Base-by-base conservation (phyloP, 2,888 invertebrate genomes). In the Neria commutata region DNA sequence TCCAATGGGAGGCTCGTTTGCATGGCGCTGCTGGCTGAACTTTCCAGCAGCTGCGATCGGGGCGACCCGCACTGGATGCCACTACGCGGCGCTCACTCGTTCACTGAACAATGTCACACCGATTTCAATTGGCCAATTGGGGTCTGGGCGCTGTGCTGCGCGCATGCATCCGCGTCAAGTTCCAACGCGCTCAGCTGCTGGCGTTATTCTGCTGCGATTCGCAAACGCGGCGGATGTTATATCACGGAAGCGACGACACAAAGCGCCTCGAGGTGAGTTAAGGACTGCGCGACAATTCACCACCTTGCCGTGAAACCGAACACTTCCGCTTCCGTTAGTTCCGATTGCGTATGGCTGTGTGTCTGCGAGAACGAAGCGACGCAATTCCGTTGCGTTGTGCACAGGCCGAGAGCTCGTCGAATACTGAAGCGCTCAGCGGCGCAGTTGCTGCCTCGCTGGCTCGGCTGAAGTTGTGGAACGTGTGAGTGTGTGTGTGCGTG, bases 121-220 rank as follows among this genome's bases (percentile, higher is more conserved):
- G 37, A 19, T 29, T 29, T 42, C 45, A 45, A 19, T 29, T 29
- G 50, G 29, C 34, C 59, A 51, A 45, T 21, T 56, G 14, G 33
- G 8, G 33, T 33, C 14, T 0, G 34, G 34, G 17, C 6, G 21
- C 21, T 42, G 29, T 45, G n/a, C 19, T 26, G 26, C 47, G 14
- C 14, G 34, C 19, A 19, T 3, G 51, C 51, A 52, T 37, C 40
- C 48, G 63, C 66, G 68, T 58, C 50, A 45, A 62, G 71, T 63
- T 71, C 69, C 72, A 70, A 69, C 74, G 69, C 72, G 69, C 70
- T 71, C 73, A 75, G 72, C 71, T 69, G 66, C 65, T 69, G 69
- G 63, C 69, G 75, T 66, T 67, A 63, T 67, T 74, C 72, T 73
- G 73, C 70, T 67, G 52, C 58, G 56, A 61, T 52, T 57, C 21